Base-by-base conservation (phyloP, 2,888 invertebrate genomes). In the Drosophila ezoana region DNA sequence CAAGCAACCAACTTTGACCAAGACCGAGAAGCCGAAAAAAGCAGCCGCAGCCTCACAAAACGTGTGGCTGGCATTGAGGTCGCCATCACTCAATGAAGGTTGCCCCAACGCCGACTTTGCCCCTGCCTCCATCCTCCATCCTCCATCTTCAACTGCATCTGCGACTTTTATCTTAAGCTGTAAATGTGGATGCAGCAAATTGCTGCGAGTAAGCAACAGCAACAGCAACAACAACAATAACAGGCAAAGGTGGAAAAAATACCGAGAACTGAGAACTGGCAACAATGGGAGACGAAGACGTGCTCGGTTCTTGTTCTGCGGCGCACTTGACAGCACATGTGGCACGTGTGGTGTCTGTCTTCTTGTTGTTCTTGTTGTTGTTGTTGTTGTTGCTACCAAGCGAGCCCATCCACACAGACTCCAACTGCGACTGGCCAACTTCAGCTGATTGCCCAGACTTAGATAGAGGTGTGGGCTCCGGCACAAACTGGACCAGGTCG, bases 271-370 rank as follows among this genome's bases (percentile, higher is more conserved):
- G 66, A 61, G 60, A 69, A 73, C 45, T 80, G 67, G 59, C 74
- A 70, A 68, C 79, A 77, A 63, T 83, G 72, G 68, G 43, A 71
- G 66, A 64, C 59, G 62, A 61, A 68, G 64, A 76, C 64, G 80
- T 70, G 79, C 65, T 65, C 41, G 56, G 37, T 70, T 74, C 72
- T 66, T 58, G 37, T 59, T 68, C 65, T 68, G 74, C 79, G 76
- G 79, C 76, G 76, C 89, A 85, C 89, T 89, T 85, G 81, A 84
- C 79, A 76, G 87, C 79, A 85, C 85, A 89, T 85, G 81, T 89
- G 84, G 89, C 89, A 85, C 89, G 84, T 89, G 83, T 84, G 89
- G 49, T 64, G 64, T 48, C 61, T 67, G 33, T 71, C 72, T 20
- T 47, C 61, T 20, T 52, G 43, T 9, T 49, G 63, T 40, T 67